Evolutionary conservation across 2,888 invertebrate species (phyloP).

Genomic region (Chalcis sispes): DNA sequence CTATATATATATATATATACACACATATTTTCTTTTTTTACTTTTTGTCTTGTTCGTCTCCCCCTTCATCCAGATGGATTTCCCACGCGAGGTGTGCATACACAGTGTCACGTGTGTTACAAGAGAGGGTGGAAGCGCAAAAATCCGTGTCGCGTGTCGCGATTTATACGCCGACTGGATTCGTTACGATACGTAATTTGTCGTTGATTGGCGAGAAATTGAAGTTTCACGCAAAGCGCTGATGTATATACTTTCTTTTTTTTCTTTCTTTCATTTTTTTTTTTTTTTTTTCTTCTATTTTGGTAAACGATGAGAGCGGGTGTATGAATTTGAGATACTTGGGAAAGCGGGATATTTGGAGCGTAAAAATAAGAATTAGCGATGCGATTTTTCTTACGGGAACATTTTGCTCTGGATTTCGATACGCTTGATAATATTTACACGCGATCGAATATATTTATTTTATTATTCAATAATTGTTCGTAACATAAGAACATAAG

Average conservation of each 20-base stretch:
- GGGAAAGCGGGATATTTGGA: conserved; percentile 18
- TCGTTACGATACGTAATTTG: conserved; percentile 72
- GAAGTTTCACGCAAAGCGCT: conserved; percentile 35
- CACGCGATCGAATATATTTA: too few species aligned
- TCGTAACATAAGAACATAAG: too few species aligned
- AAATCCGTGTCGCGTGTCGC: conserved; percentile 66
- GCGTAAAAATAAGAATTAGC: neutral
- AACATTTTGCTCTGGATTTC: neutral
- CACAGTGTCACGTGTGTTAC: too few species aligned
- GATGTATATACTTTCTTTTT: conserved; percentile 3
- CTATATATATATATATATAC: too few species aligned
- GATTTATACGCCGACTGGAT: too few species aligned
- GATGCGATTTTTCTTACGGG: conserved; percentile 7
- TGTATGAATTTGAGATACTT: neutral
- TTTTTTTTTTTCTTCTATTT: conserved; percentile 1
- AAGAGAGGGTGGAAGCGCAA: conserved; percentile 60
- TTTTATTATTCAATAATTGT: too few species aligned
- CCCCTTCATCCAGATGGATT: conserved; percentile 59
- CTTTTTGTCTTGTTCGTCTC: conserved; percentile 45
- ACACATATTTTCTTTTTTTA: conserved; percentile 60
- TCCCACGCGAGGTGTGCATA: conserved; percentile 69
- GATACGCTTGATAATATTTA: neutral
- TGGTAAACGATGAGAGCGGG: neutral
- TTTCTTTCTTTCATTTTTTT: neutral
- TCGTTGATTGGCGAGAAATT: conserved; percentile 72